A percentile compares a stretch with the other conserved stretches of the same genome.
Evolutionary conservation across 1,140 invertebrate genomes (phyloP).

Genomic region (Papilio polytes): DNA sequence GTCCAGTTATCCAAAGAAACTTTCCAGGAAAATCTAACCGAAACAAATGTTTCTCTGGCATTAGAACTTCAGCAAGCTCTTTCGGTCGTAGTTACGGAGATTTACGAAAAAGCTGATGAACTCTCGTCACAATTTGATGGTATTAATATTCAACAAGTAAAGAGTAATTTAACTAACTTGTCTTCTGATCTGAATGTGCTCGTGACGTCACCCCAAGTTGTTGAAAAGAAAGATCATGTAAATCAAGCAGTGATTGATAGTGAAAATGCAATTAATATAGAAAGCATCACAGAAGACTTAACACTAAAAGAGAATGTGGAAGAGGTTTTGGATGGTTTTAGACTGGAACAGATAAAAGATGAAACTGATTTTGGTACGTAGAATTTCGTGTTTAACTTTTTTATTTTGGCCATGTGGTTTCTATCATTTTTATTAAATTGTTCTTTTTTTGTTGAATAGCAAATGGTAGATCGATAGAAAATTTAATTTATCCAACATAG

Average conservation of each 20-base stretch:
- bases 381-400: not conserved
- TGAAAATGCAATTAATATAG: not conserved
- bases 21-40: not conserved
- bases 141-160: not conserved
- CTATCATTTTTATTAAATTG: not conserved
- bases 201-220: not conserved
- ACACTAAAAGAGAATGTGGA: not conserved
- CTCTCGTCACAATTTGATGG: slow-evolving; percentile 14
- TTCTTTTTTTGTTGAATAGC: not conserved
- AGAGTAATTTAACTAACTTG: slow-evolving; percentile 12
- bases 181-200: slow-evolving; percentile 4
- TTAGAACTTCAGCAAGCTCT: slow-evolving; percentile 23
- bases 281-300: not conserved
- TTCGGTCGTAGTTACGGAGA: not conserved
- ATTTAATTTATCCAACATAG: too few species aligned
- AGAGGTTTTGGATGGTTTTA: not conserved
- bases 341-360: not conserved
- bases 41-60: not conserved
- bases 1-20: not conserved
- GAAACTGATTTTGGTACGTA: not conserved
- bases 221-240: not conserved
- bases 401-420: not conserved
- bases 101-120: slow-evolving; percentile 22
- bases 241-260: not conserved
- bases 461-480: too few species aligned